Conservation (phyloP, 2,797 vertebrate genomes). For the Dendrocincla fuliginosa region DNA sequence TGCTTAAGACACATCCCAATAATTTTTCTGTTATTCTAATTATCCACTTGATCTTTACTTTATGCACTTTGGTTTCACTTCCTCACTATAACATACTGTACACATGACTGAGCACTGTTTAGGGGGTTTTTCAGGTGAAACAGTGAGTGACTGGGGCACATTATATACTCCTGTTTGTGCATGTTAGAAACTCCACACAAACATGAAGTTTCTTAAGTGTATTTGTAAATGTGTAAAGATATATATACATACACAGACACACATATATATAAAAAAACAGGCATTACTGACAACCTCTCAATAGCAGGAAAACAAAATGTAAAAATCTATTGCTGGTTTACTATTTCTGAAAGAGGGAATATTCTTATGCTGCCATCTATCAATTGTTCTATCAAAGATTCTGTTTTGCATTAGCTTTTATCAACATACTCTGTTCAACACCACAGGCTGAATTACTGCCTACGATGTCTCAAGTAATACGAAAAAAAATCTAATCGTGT, state of each 20-base stretch:
- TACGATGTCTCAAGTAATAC: not conserved
- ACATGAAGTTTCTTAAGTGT: not conserved
- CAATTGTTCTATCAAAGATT: not conserved
- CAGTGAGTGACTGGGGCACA: not conserved
- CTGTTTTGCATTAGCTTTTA: not conserved
- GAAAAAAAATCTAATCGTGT: not conserved
- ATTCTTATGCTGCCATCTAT: not conserved
- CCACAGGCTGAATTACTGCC: not conserved
- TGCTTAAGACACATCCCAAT: not conserved
- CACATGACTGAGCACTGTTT: not conserved
- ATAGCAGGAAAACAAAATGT: not conserved
- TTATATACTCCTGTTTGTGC: not conserved
- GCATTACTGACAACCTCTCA: not conserved
- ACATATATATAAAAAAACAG: fast-evolving
- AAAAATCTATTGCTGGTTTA: not conserved
- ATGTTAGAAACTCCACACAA: not conserved
- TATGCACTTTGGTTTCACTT: not conserved
- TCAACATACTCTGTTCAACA: not conserved
- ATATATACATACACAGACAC: fast-evolving
- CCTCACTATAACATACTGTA: not conserved
- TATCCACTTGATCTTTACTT: not conserved
- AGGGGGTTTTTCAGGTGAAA: not conserved
- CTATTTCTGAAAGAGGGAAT: not conserved
- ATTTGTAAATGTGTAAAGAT: not conserved
- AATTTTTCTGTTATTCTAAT: not conserved